A percentile compares a stretch with the other conserved stretches of the same genome.
These are phyloP conservation scores for Oceanodroma leucorhoa DNA, from an alignment of 2,797 vertebrate species.

Conservation along the genomic window DNA sequence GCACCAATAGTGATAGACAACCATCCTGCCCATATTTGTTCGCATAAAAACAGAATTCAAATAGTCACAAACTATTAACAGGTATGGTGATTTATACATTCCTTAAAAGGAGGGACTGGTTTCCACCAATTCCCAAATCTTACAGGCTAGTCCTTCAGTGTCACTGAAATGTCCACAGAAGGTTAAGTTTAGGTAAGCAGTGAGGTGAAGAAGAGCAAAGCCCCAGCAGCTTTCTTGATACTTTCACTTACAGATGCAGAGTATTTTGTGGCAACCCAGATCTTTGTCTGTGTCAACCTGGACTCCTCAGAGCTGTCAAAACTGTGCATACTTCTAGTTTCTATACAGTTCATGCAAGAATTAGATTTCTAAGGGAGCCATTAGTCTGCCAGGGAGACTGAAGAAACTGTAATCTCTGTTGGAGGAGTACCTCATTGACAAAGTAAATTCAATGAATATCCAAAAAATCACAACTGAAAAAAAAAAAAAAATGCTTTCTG, in stretches of 20 bases:
- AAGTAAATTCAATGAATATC: background rate
- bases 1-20: background rate
- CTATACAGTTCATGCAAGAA: background rate
- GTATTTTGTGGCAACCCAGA: background rate
- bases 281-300: background rate
- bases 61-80: background rate
- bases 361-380: background rate
- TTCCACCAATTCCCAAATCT: background rate
- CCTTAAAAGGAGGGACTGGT: background rate
- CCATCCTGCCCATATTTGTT: accelerated
- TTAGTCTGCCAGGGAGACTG: background rate
- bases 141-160: background rate
- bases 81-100: background rate
- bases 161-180: background rate
- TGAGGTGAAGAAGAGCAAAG: background rate
- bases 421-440: too few species aligned
- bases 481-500: background rate
- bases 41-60: background rate
- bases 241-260: background rate
- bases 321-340: background rate
- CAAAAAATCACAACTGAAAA: background rate
- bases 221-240: background rate
- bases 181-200: background rate
- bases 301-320: background rate
- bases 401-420: background rate